Conservation (phyloP, 2,113 vertebrate species). For the Cyanocitta stelleri region DNA sequence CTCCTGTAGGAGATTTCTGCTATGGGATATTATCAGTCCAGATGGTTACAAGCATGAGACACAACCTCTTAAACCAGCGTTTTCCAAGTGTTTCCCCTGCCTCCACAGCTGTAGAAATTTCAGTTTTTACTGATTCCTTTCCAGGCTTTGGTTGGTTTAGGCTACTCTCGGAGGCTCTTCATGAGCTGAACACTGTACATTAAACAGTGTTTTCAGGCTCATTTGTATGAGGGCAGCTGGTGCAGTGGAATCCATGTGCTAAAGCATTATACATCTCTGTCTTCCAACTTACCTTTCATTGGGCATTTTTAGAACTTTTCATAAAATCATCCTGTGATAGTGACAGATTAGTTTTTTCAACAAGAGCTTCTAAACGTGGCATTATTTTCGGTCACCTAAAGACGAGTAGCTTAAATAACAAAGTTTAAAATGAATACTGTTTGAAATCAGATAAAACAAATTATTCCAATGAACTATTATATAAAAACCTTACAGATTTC, state of each 20-base stretch:
- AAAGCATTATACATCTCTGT: neutral
- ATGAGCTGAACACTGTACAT: neutral
- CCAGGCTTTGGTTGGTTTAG: neutral
- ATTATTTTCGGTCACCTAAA: neutral
- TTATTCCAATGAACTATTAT: neutral
- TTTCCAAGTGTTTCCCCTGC: neutral
- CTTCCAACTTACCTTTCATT: neutral
- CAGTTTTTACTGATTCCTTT: neutral
- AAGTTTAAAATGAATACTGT: neutral
- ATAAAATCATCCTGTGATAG: neutral
- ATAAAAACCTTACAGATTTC: neutral
- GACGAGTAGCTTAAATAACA: neutral
- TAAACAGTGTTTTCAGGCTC: neutral
- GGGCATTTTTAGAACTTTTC: neutral
- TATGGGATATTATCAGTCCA: neutral
- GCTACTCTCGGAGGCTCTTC: neutral
- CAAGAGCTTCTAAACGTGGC: neutral
- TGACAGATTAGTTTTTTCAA: neutral
- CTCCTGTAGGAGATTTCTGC: neutral
- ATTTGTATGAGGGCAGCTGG: neutral
- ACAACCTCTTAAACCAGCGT: fast-evolving
- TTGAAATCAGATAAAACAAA: neutral
- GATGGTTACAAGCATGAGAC: neutral
- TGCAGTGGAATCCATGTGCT: neutral
- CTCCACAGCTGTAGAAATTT: neutral